Conservation (phyloP, 2,797 vertebrate species). For the Clarias laeviceps region DNA sequence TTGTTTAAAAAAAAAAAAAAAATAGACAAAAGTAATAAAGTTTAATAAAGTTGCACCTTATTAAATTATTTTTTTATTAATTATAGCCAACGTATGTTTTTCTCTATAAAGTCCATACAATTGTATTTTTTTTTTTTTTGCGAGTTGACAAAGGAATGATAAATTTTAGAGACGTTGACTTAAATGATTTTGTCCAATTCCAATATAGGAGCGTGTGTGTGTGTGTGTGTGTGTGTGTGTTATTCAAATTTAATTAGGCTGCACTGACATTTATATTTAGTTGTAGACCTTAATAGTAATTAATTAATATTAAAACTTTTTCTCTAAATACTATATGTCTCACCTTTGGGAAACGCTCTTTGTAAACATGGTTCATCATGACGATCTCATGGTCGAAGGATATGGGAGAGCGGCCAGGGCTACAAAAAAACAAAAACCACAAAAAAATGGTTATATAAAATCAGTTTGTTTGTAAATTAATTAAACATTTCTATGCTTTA, state of each 20-base stretch:
- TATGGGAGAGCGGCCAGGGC: slow-evolving; percentile 92
- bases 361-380: slow-evolving; percentile 99
- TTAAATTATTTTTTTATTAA: background rate
- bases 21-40: background rate
- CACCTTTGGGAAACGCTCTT: slow-evolving; percentile 98
- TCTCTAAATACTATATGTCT: slow-evolving; percentile 53
- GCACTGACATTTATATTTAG: background rate
- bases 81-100: background rate
- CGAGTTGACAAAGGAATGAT: too few relatives aligned
- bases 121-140: too few relatives aligned
- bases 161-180: background rate
- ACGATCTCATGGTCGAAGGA: slow-evolving; percentile 98
- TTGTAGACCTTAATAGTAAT: background rate
- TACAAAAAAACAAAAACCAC: slow-evolving; percentile 62
- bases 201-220: background rate
- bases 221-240: background rate
- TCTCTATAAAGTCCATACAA: background rate
- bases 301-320: background rate
- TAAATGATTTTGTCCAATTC: background rate
- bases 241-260: background rate
- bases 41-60: background rate
- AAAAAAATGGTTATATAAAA: background rate
- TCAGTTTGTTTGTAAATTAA: background rate
- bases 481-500: background rate
- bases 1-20: too few relatives aligned